These are phyloP conservation scores for Proisotoma minuta DNA, from an alignment of 2,888 invertebrate species.

Conservation along the genomic window DNA sequence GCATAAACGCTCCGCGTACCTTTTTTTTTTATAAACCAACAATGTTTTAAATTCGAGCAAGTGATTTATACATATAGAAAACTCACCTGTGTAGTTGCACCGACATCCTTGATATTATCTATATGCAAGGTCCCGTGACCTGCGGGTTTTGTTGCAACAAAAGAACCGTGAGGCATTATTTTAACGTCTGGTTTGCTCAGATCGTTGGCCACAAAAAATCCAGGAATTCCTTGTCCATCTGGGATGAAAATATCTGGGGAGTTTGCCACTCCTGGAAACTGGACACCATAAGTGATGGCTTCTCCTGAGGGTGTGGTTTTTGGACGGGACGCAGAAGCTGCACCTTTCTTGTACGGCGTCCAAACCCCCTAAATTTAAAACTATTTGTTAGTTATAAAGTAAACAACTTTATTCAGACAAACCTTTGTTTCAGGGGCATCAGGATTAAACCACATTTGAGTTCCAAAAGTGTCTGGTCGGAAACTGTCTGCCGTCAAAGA, in stretches of 20 bases:
- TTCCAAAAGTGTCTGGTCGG: not conserved
- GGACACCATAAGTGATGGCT: conserved; percentile 12
- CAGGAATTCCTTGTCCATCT: conserved; percentile 18
- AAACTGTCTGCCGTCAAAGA: not conserved
- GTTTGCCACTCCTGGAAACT: conserved; percentile 10
- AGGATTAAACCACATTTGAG: conserved; percentile 8
- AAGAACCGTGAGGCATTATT: conserved; percentile 14
- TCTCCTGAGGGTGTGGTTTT: conserved; percentile 9
- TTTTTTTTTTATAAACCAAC: too few relatives aligned
- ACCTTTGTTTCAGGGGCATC: not conserved
- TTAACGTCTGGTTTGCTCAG: not conserved
- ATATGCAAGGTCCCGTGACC: conserved; percentile 10
- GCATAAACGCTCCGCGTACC: conserved; percentile 8
- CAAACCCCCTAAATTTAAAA: too few relatives aligned
- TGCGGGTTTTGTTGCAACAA: conserved; percentile 6
- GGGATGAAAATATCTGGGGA: conserved; percentile 23
- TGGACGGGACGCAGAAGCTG: not conserved
- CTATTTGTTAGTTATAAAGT: too few relatives aligned
- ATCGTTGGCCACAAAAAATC: conserved; percentile 18
- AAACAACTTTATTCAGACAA: too few relatives aligned
- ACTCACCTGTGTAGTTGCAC: conserved; percentile 2
- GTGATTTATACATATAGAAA: too few relatives aligned
- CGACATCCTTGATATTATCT: conserved; percentile 8
- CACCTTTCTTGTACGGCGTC: not conserved
- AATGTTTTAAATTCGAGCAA: too few relatives aligned